Conservation (phyloP, 1,140 invertebrate genomes). For the Eufriesea mexicana region DNA sequence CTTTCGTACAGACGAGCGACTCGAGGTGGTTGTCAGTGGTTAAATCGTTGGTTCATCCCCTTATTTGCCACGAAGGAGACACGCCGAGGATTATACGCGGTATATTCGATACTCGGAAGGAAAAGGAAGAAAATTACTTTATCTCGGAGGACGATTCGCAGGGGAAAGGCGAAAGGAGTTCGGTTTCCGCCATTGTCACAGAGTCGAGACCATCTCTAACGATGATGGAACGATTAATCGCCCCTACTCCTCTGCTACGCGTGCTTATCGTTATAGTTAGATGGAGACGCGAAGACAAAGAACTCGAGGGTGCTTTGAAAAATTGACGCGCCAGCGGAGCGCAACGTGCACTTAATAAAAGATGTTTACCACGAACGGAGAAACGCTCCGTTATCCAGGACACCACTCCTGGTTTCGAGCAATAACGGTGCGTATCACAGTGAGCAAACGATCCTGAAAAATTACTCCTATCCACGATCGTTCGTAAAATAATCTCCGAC, state of each 20-base stretch:
- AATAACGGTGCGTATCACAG: constrained; percentile 58
- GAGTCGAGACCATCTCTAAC: constrained; percentile 49
- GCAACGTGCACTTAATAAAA: constrained; percentile 72
- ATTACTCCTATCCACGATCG: constrained; percentile 23
- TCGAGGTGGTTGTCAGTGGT: no score
- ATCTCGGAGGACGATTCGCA: constrained; percentile 29
- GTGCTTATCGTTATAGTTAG: constrained; percentile 65
- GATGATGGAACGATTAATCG: constrained; percentile 71
- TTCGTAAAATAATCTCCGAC: neutral
- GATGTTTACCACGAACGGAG: constrained; percentile 70
- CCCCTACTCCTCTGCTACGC: constrained; percentile 48
- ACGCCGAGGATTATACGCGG: neutral
- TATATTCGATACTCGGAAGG: constrained; percentile 11
- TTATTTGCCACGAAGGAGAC: no score
- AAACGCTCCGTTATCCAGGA: constrained; percentile 63
- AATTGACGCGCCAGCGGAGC: constrained; percentile 70
- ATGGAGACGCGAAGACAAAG: constrained; percentile 71
- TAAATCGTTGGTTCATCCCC: no score
- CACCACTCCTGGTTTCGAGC: constrained; percentile 53
- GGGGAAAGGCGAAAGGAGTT: constrained; percentile 20
- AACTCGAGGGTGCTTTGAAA: constrained; percentile 68
- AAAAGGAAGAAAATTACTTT: constrained; percentile 39
- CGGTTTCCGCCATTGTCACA: constrained; percentile 63
- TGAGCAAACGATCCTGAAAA: constrained; percentile 43
- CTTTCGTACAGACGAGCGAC: no score